These are phyloP conservation scores for Doryteuthis pealeii DNA, from an alignment of 1,140 invertebrate genomes.

Conservation along the genomic window DNA sequence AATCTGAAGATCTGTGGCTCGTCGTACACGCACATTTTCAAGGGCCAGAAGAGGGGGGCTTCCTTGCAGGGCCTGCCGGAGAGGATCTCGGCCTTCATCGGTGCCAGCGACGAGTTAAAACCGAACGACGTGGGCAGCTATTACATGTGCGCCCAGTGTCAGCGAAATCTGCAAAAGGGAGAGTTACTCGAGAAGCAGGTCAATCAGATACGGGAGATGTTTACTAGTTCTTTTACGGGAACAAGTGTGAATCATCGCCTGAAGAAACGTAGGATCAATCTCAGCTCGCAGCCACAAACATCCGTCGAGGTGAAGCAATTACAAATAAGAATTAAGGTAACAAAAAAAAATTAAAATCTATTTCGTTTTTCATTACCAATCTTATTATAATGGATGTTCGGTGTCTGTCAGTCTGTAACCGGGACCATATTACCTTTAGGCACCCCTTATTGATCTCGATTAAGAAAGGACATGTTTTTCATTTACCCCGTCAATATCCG, in stretches of 20 bases:
- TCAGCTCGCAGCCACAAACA: background rate
- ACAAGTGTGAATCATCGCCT: background rate
- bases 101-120: background rate
- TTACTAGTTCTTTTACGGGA: background rate
- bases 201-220: background rate
- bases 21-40: background rate
- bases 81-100: background rate
- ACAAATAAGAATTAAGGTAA: background rate
- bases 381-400: too few relatives aligned
- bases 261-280: background rate
- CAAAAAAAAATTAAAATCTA: too few relatives aligned
- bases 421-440: too few relatives aligned
- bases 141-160: constrained; percentile 3
- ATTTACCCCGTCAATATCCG: too few relatives aligned
- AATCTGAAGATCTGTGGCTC: background rate
- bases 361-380: too few relatives aligned
- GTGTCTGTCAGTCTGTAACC: too few relatives aligned
- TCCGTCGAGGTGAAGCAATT: background rate
- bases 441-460: too few relatives aligned
- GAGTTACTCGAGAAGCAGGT: constrained; percentile 3
- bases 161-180: background rate
- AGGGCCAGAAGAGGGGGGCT: background rate
- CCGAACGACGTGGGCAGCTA: background rate
- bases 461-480: too few relatives aligned
- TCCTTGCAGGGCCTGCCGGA: background rate